Percentiles rank a stretch among this genome's conserved stretches.
These are phyloP conservation scores for Napeogenes sylphis DNA, from an alignment of 2,888 invertebrate species.

Conservation along the genomic window DNA sequence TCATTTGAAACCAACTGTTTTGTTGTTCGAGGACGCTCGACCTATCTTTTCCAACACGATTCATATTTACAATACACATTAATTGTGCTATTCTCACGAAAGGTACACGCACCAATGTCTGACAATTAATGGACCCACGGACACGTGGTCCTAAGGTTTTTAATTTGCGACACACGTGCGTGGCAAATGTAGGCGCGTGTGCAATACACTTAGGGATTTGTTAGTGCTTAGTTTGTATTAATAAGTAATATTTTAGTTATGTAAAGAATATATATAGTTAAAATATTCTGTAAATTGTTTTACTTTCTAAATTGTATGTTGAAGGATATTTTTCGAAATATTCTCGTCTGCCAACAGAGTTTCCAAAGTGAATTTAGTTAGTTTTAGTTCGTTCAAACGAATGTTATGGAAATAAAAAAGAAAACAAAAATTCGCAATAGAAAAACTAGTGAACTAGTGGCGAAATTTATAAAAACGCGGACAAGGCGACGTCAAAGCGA, in stretches of 20 bases:
- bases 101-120: slow-evolving; percentile 44
- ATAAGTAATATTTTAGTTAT: slow-evolving; percentile 26
- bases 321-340: slow-evolving; percentile 13
- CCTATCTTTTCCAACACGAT: slow-evolving; percentile 9
- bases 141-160: slow-evolving; percentile 56
- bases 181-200: slow-evolving; percentile 64
- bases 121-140: slow-evolving; percentile 63
- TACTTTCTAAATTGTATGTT: slow-evolving; percentile 1
- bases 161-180: slow-evolving; percentile 71
- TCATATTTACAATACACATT: slow-evolving; percentile 38
- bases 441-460: slow-evolving; percentile 29
- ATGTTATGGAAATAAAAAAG: slow-evolving; percentile 23
- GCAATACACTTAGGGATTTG: slow-evolving; percentile 31
- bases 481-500: slow-evolving; percentile 42
- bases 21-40: not conserved
- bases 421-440: slow-evolving; percentile 24
- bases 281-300: slow-evolving; percentile 2
- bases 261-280: slow-evolving; percentile 8
- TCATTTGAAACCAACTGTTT: too few species aligned
- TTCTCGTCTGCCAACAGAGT: slow-evolving; percentile 38
- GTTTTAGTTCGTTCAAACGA: slow-evolving; percentile 19
- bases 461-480: slow-evolving; percentile 37
- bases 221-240: slow-evolving; percentile 25
- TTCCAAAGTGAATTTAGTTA: slow-evolving; percentile 27
- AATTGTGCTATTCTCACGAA: slow-evolving; percentile 59